phyloP scores from a whole-genome alignment of 2,113 vertebrate species.

The Phylloscopus trochilus region DNA sequence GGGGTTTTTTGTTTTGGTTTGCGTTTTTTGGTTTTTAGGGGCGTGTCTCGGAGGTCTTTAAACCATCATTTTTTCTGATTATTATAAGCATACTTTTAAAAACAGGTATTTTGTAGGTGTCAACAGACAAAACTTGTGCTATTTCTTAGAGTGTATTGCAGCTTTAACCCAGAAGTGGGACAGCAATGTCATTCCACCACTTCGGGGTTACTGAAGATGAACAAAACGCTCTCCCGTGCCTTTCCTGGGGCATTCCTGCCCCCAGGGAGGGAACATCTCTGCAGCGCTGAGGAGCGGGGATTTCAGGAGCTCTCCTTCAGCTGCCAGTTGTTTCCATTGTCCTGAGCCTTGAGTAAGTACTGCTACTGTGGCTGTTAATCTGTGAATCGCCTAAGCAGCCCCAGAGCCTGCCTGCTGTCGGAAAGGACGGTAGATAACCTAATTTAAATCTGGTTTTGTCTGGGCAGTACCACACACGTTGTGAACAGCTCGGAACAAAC shows the following conservation, averaged over 20 bases:
- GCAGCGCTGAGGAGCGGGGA: accelerated
- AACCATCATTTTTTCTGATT: neutral
- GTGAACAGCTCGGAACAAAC: accelerated
- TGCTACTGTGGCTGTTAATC: neutral
- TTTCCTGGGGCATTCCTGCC: accelerated
- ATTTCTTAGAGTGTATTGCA: neutral
- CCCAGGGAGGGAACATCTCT: accelerated
- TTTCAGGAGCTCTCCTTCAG: no score
- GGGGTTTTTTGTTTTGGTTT: neutral
- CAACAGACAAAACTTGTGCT: neutral
- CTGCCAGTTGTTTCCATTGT: accelerated
- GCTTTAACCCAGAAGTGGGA: neutral
- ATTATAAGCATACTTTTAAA: neutral
- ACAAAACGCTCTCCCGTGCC: accelerated
- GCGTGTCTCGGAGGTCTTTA: neutral
- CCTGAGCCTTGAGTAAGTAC: accelerated
- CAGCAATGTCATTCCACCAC: accelerated
- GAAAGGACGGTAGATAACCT: neutral
- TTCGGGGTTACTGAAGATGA: neutral
- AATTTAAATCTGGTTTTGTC: neutral
- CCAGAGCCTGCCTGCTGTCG: neutral
- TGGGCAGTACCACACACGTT: accelerated
- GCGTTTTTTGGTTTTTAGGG: neutral
- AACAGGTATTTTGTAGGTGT: neutral
- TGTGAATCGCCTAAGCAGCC: neutral